These are phyloP conservation scores for Oscheius sp. DNA, from an alignment of 2,888 invertebrate species.

Conservation along the genomic window DNA sequence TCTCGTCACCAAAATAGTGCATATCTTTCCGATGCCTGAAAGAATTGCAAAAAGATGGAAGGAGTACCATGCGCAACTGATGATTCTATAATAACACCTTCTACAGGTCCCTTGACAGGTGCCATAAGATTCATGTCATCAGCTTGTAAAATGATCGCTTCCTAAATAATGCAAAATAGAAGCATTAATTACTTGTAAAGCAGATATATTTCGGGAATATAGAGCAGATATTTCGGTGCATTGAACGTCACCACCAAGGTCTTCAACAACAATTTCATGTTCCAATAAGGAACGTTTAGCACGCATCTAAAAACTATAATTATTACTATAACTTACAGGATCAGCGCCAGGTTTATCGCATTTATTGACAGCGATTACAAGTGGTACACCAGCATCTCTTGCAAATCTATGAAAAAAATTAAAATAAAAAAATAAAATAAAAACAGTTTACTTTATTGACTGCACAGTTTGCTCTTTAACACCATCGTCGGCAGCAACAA, in stretches of 20 bases:
- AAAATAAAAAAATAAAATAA: no score
- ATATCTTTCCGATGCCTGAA: slow-evolving; percentile 78
- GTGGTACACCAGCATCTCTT: slow-evolving; percentile 79
- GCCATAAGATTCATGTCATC: slow-evolving; percentile 87
- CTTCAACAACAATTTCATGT: slow-evolving; percentile 85
- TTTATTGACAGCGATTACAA: slow-evolving; percentile 97
- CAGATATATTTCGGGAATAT: slow-evolving; percentile 72
- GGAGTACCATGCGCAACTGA: slow-evolving; percentile 76
- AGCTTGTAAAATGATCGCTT: slow-evolving; percentile 73
- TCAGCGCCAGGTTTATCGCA: slow-evolving; percentile 90
- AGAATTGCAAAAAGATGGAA: neutral
- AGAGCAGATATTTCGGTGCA: slow-evolving; percentile 90
- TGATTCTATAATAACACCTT: slow-evolving; percentile 90
- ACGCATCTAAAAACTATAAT: slow-evolving; percentile 75
- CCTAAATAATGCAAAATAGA: slow-evolving; percentile 51
- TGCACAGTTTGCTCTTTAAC: slow-evolving; percentile 95
- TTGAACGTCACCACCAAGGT: slow-evolving; percentile 89
- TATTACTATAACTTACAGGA: slow-evolving; percentile 76
- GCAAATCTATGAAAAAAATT: slow-evolving; percentile 77
- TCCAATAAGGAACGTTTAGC: slow-evolving; percentile 81
- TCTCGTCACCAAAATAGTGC: slow-evolving; percentile 84
- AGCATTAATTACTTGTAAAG: slow-evolving; percentile 51
- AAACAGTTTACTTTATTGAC: slow-evolving; percentile 77
- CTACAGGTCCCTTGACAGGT: slow-evolving; percentile 84
- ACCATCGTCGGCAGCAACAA: slow-evolving; percentile 98